These are phyloP conservation scores for Acrocyrtus sp. DNA, from an alignment of 2,888 invertebrate genomes.

Conservation along the genomic window DNA sequence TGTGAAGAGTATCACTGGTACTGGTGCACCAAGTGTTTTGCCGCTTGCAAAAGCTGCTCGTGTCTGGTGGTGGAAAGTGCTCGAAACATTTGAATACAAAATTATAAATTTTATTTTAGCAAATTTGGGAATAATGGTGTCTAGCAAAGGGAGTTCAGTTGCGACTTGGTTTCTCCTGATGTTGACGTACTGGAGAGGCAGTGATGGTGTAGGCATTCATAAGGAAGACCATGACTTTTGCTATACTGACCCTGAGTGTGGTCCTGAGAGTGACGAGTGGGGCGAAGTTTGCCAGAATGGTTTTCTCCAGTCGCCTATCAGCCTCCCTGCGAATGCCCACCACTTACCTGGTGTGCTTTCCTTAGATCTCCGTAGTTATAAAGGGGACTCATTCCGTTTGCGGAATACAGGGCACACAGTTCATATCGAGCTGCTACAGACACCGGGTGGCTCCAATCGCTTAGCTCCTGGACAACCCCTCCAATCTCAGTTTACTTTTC, in stretches of 20 bases:
- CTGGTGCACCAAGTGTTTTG: too few species aligned
- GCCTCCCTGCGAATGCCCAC: neutral
- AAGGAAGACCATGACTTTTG: slow-evolving; percentile 24
- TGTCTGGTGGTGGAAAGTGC: too few species aligned
- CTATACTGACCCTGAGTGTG: slow-evolving; percentile 36
- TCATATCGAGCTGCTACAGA: slow-evolving; percentile 18
- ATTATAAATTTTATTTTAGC: too few species aligned
- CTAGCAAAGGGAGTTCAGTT: too few species aligned
- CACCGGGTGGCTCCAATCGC: too few species aligned
- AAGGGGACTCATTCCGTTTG: slow-evolving; percentile 23
- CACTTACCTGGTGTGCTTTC: slow-evolving; percentile 11
- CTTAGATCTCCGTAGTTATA: slow-evolving; percentile 18
- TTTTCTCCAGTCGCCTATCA: slow-evolving; percentile 26
- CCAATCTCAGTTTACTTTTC: too few species aligned
- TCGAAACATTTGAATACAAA: too few species aligned
- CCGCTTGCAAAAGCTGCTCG: too few species aligned
- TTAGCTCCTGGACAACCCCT: too few species aligned
- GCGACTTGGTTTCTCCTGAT: too few species aligned
- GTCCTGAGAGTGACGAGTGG: slow-evolving; percentile 31
- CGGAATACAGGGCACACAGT: slow-evolving; percentile 40
- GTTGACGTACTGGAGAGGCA: slow-evolving; percentile 16
- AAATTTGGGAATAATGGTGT: too few species aligned
- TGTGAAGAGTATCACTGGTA: too few species aligned
- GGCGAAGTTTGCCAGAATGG: slow-evolving; percentile 19
- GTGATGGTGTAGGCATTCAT: slow-evolving; percentile 28